Conservation (phyloP, 2,888 invertebrate genomes). For the Noctua fimbriata region DNA sequence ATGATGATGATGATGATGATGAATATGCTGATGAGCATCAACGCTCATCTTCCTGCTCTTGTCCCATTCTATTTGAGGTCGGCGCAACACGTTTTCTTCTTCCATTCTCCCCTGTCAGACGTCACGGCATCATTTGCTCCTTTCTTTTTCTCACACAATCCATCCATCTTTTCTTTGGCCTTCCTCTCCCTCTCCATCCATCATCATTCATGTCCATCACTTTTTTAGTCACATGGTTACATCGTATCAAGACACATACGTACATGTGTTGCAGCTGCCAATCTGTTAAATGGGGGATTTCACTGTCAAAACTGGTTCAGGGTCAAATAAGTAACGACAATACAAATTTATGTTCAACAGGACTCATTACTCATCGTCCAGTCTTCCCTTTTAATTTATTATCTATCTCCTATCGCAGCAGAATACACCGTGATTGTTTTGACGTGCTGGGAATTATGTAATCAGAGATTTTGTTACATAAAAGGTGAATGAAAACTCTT, state of each 20-base stretch:
- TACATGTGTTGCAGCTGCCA: slow-evolving; percentile 26
- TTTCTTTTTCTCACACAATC: no score
- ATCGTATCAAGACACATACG: neutral
- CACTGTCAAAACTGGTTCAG: slow-evolving; percentile 47
- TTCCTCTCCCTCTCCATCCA: no score
- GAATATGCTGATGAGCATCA: no score
- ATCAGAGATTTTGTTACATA: slow-evolving; percentile 11
- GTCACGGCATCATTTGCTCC: no score
- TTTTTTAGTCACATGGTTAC: no score
- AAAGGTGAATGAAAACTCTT: slow-evolving; percentile 7
- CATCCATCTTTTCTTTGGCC: no score
- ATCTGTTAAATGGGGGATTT: slow-evolving; percentile 29
- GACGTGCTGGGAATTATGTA: slow-evolving; percentile 32
- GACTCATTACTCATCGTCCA: slow-evolving; percentile 58
- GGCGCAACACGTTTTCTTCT: no score
- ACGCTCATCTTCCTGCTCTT: no score
- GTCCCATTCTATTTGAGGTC: no score
- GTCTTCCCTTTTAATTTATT: slow-evolving; percentile 55
- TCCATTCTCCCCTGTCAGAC: no score
- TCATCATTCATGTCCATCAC: no score
- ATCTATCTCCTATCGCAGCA: slow-evolving; percentile 39
- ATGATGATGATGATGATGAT: no score
- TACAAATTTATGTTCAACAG: slow-evolving; percentile 57
- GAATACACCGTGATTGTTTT: slow-evolving; percentile 43
- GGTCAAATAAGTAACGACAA: slow-evolving; percentile 60